Conservation (phyloP, 2,113 vertebrate species). For the Callocephalon fimbriatum region DNA sequence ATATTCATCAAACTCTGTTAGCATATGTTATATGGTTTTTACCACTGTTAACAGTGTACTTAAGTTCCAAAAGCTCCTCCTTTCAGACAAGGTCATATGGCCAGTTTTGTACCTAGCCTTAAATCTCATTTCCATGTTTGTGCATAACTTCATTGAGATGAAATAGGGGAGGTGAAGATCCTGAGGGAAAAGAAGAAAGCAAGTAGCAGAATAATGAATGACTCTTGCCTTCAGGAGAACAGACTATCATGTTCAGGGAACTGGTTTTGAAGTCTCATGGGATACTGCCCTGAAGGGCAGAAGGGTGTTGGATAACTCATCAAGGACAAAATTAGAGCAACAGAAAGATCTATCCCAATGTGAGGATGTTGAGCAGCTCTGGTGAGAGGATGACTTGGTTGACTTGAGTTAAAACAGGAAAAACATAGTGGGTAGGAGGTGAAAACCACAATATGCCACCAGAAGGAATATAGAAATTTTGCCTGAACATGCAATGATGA, state of each 20-base stretch:
- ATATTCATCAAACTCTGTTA: background rate
- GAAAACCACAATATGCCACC: background rate
- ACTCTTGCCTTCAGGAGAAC: background rate
- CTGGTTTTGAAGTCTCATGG: background rate
- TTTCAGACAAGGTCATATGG: background rate
- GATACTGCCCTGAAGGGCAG: background rate
- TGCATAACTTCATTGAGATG: background rate
- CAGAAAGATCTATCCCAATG: background rate
- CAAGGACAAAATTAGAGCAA: background rate
- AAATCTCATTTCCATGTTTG: constrained; percentile 1
- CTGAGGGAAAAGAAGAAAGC: background rate
- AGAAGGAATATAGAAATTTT: background rate
- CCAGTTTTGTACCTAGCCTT: background rate
- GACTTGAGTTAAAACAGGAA: background rate
- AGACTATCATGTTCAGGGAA: background rate
- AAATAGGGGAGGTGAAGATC: background rate
- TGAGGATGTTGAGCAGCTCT: background rate
- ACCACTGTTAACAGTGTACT: background rate
- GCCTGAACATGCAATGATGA: fast-evolving
- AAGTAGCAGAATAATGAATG: background rate
- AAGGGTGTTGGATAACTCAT: background rate
- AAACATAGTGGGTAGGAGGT: background rate
- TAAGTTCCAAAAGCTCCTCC: background rate
- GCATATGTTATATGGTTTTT: background rate
- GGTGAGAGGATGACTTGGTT: background rate